Evolutionary conservation across 2,888 invertebrate genomes (phyloP).

Genomic region (Coremacera marginata): DNA sequence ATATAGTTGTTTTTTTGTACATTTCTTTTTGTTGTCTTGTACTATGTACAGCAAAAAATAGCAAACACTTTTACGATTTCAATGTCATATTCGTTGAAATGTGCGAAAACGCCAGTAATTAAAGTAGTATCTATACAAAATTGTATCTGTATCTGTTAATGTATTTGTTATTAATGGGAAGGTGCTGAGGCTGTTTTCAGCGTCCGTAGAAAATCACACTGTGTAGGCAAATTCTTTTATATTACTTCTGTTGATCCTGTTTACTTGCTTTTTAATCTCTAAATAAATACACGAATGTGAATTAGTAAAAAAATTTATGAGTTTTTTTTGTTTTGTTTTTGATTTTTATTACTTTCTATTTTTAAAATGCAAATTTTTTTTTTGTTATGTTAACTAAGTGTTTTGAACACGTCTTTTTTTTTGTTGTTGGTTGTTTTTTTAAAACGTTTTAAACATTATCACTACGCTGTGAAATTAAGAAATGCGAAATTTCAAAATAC

Average conservation of each 20-base stretch:
- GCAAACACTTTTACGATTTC: slow-evolving; percentile 23
- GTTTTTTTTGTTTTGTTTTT: slow-evolving; percentile 5
- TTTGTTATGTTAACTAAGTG: neutral
- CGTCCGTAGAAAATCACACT: no score
- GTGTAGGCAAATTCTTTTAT: no score
- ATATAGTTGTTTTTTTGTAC: neutral
- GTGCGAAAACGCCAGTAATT: slow-evolving; percentile 8
- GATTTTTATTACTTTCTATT: slow-evolving; percentile 22
- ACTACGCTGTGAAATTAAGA: slow-evolving; percentile 12
- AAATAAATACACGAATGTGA: no score
- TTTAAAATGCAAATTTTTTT: slow-evolving; percentile 12
- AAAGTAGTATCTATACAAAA: neutral
- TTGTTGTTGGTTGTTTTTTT: neutral
- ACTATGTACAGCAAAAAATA: neutral
- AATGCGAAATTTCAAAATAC: neutral
- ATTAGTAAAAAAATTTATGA: no score
- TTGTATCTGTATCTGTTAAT: neutral
- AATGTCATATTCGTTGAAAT: slow-evolving; percentile 19
- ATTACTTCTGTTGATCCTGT: no score
- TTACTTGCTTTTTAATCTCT: no score
- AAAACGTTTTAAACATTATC: neutral
- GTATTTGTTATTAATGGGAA: neutral
- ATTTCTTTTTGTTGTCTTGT: neutral
- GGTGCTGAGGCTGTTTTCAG: no score
- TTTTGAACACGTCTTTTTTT: neutral